Conservation (phyloP, 2,113 vertebrate species). For the Xiphorhynchus elegans region DNA sequence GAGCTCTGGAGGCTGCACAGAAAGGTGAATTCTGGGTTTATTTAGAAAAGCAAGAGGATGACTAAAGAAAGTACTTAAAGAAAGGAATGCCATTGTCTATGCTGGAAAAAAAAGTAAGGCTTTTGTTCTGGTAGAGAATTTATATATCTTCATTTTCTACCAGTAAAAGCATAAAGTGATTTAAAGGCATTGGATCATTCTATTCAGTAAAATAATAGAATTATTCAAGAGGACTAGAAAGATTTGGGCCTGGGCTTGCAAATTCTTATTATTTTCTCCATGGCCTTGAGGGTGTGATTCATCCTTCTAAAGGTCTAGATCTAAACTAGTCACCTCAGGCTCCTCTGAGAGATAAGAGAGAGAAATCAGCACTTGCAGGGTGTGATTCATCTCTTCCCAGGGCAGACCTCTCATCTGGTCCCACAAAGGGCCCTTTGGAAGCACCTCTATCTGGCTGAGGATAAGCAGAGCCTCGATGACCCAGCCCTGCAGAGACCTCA, state of each 20-base stretch:
- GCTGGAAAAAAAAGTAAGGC: not conserved
- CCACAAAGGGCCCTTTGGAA: not conserved
- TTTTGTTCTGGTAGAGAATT: not conserved
- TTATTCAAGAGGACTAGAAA: not conserved
- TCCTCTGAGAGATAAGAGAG: not conserved
- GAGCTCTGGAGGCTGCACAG: not conserved
- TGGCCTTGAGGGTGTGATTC: slow-evolving; percentile 33
- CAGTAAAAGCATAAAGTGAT: not conserved
- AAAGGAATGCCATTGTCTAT: not conserved
- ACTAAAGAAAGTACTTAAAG: not conserved
- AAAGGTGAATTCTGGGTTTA: not conserved
- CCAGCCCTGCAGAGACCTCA: not conserved
- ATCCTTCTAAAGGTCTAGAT: not conserved
- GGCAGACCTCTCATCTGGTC: not conserved
- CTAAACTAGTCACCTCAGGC: slow-evolving; percentile 36
- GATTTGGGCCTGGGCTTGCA: slow-evolving; percentile 16
- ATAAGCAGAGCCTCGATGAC: not conserved
- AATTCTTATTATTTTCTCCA: not conserved
- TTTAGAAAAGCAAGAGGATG: not conserved
- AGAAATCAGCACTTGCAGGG: not conserved
- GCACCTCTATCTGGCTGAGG: not conserved
- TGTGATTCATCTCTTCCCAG: not conserved
- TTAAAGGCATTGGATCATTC: not conserved
- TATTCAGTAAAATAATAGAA: not conserved
- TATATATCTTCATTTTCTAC: not conserved